Evolutionary conservation across 2,888 invertebrate species (phyloP), one percentile per base, ranked within the genome.

Genomic region (Boloria selene): DNA sequence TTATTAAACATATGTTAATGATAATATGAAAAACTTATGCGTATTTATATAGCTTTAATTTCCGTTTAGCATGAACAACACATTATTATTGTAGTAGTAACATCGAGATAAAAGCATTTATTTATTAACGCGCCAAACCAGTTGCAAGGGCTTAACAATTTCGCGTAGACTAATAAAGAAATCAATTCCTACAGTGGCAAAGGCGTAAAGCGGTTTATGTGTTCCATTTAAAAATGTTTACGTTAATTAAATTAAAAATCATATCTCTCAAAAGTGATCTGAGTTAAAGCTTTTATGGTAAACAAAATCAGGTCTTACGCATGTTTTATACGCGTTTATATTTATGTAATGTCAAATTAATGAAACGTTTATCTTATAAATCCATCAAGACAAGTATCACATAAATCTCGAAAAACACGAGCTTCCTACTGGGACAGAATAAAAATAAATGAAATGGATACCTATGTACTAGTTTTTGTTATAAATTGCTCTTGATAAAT

Each of bases 151-250:
- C 45, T 67, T 64, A 62, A 67, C 55, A 38, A 68, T 62, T 62
- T 64, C 45, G 45, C 52, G 67, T 64, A 61, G 49, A 69, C 58
- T 67, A 67, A 61, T 69, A 69, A 69, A 69, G 63, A 66, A 69
- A 64, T 67, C 61, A 69, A 61, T 67, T 67, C 64, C 50, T 62
- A 42, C 56, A 56, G 56, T 56, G 22, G 22, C 56, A 17, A 31
- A 49, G 59, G 59, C 59, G 18, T 59, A 59, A 50, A 31, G 38
- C 47, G 50, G 31, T 61, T 67, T 53, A 67, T 61, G 52, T 26
- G 61, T 17, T 59, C 47, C 59, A 65, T 63, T 61, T 50, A 53
- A 53, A 58, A 61, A 58, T 62, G 47, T 51, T 26, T 50, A 50
- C 58, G 44, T 67, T 69, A 69, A 64, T 64, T 69, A 64, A 58